Evolutionary conservation across 2,888 invertebrate species (phyloP), one percentile per base, ranked within the genome.

Genomic region (Molanna angustata): DNA sequence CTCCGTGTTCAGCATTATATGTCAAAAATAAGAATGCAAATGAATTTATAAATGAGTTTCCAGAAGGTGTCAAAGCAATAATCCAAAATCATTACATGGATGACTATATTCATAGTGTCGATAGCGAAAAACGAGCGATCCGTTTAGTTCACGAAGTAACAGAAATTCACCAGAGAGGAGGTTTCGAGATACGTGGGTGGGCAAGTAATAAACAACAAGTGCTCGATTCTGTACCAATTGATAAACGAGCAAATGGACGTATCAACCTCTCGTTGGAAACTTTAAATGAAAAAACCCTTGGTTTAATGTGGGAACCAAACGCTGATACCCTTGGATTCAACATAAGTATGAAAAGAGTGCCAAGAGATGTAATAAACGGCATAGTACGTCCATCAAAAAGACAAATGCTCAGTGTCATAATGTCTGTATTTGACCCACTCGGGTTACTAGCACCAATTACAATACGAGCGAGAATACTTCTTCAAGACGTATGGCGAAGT

Each of bases 51-150:
- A 16, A 45, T 1, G 9, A 35, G 11, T 61, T 51, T 47, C 63
- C 62, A 4, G 40, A 53, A 16, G 64, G 64, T 1, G 61, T 57
- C 0, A 33, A 56, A 11, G 61, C 63, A 1, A 61, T 66, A 13
- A 49, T 61, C 41, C 20, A 60, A 1, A 60, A 62, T 4, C 62
- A 62, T 48, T 67, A 65, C 33, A 62, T 65, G 40, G 63, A 66
- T 35, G 64, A 65, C 18, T 60, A 62, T 48, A 39, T 65, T 11
- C 61, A 62, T 27, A 63, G 63, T 27, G 53, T 57, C 2, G 50
- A 63, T 20, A 56, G 61, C 1, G 54, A 35, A 17, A 41, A 52
- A 1, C 60, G 61, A 35, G 62, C 62, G 16, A 9, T 4, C 6
- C 41, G 18, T 4, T 41, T 20, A 14, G 14, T 35, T 13, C 6